Evolutionary conservation across 2,113 vertebrate genomes (phyloP), one percentile per base, ranked within the genome.

Genomic region (Charina bottae): DNA sequence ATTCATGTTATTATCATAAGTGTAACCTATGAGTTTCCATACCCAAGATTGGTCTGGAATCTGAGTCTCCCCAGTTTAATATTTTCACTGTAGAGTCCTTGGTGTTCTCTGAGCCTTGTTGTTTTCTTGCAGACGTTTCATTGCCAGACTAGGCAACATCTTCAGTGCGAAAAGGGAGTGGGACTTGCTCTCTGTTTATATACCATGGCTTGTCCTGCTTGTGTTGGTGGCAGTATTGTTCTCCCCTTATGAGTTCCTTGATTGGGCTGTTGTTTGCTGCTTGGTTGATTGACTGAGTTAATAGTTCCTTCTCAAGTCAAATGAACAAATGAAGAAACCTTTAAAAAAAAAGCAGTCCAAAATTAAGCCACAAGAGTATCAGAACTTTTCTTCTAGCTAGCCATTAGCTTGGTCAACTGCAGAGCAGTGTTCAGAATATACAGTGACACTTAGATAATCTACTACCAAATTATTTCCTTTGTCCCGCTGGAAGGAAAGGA

Each of bases 301-400:
- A n/a, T n/a, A n/a, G n/a, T n/a, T n/a, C n/a, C n/a, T n/a, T n/a
- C n/a, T n/a, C n/a, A n/a, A n/a, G n/a, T n/a, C n/a, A n/a, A n/a
- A n/a, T n/a, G 33, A 28, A 84, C 90, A 90, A 91, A 15, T 24
- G 78, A 83, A 54, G 2, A 0, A 87, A 56, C 37, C 90, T 95
- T 83, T 9, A 2, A 56, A 83, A 64, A 49, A 49, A 88, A 93
- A 60, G 3, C 17, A 92, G 13, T 0, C 10, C 49, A 68, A 87
- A 87, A 46, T 0, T 72, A 59, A 92, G 23, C 93, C 83, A 58
- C 0, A 90, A 88, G 90, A 64, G 4, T 0, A 0, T 58, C 7
- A 72, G 1, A 0, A 17, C 53, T 33, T 37, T 6, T 0, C 58
- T 94, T 88, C 87, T 24, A 83, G 2, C n/a, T 90, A 90, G 7